Base-by-base conservation (phyloP, 2,888 invertebrate species). In the Helleia helle region DNA sequence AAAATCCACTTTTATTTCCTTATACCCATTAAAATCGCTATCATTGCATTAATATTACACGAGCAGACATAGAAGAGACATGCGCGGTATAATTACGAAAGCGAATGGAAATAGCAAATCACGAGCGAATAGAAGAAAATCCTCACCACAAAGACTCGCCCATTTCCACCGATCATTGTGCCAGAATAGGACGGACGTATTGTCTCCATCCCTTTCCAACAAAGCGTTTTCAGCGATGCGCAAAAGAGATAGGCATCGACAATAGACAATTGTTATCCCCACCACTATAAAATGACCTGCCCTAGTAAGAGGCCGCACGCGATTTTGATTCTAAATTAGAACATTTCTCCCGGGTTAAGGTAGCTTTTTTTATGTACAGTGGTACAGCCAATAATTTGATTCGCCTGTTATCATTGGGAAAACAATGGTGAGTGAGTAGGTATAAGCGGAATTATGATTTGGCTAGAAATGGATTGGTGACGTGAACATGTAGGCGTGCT, bases 221-320 rank as follows among this genome's bases (percentile, higher is more conserved):
- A 71, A 75, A 77, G 64, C 56, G 58, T 64, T 56, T 61, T 60
- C 41, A 42, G 49, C 52, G 58, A 62, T 58, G 61, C 51, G 75
- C 73, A 74, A 81, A 66, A 79, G 80, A 83, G 83, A 83, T 76
- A 81, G 83, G 62, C 65, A 65, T 51, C 53, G 59, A 83, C 83
- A 84, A 84, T 84, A 80, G 83, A 73, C 83, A 72, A 84, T 84
- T 84, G 84, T 84, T 80, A 83, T 80, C 81, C 83, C 83, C 63
- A 66, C 81, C 63, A 61, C 55, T 37, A 47, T 47, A 54, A 48
- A 52, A 51, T 54, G 65, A 53, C 53, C 65, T 66, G 71, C 68
- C 71, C 73, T 76, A 71, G 68, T 58, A 54, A 59, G 52, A 49
- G 46, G 38, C 34, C 31, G 13, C 61, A 50, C 44, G 58, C 63